These are phyloP conservation scores for Hypocryptadius cinnamomeus DNA, from an alignment of 2,113 vertebrate species.

Conservation along the genomic window DNA sequence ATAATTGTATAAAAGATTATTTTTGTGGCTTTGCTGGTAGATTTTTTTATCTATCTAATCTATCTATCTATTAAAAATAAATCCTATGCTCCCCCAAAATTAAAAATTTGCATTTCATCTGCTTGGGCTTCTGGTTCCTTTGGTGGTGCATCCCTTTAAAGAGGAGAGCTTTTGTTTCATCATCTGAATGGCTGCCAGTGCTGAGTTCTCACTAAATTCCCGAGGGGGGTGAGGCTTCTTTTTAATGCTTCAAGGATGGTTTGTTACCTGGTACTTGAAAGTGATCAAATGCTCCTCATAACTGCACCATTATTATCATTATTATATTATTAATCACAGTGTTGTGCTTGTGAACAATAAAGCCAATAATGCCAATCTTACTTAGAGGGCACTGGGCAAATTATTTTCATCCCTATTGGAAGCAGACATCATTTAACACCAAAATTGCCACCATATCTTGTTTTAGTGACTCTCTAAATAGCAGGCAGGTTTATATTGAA, in stretches of 20 bases:
- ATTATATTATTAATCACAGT: neutral
- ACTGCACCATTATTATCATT: neutral
- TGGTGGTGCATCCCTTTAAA: neutral
- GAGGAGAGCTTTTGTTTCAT: neutral
- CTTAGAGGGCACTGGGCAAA: neutral
- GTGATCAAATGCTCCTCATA: neutral
- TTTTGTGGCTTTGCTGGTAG: neutral
- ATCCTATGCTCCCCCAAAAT: neutral
- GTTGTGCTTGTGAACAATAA: neutral
- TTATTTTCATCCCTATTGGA: neutral
- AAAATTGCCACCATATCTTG: neutral
- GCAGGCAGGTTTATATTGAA: neutral
- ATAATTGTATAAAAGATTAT: neutral
- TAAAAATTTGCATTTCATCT: neutral
- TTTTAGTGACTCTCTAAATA: neutral
- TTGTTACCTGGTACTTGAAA: neutral
- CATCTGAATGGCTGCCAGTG: neutral
- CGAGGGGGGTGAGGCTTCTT: neutral
- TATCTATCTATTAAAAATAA: neutral
- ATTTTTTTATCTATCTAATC: rapidly evolving
- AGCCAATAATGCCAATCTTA: neutral
- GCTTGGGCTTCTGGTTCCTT: neutral
- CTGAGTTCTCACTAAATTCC: neutral
- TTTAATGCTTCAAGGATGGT: neutral
- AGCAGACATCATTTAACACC: neutral